Base-by-base conservation (phyloP, 2,888 invertebrate species). In the Drepanosiphum platanoidis region DNA sequence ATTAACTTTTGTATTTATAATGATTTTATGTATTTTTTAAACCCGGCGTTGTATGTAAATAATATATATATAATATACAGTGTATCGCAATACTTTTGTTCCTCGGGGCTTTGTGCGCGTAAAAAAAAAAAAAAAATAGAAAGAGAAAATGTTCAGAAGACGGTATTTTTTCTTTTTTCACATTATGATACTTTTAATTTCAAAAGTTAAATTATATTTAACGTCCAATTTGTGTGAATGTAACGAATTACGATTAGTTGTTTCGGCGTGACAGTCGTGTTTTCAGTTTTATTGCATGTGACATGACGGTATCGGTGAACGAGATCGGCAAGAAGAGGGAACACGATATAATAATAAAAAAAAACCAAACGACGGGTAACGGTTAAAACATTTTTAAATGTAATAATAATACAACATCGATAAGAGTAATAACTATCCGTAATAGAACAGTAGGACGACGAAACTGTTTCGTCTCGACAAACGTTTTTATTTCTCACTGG, bases 1-100 rank as follows among this genome's bases (percentile, higher is more conserved):
- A 71, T 71, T 71, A 71, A 42, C 13, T 71, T 71, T 42, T 71
- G 71, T 71, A 42, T 71, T 71, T 71, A 42, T 71, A 71, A 71
- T 71, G 71, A 71, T 42, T 39, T 42, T 27, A 71, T 42, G 71
- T 71, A 42, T 71, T 71, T 71, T 71, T 71, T 27, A 71, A 71
- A 71, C 39, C 3, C 8, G 39, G 71, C 42, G 22, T 13, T 71
- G 27, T 71, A 30, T 18, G 27, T 71, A 71, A 27, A 71, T 39
- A 39, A 27, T 11, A 71, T 71, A 71, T 18, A 27, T 27, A 42
- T 27, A 27, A 27, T 42, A 27, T 30, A 71, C 39, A 71, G 32
- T 68, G 32, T 68, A 34, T 68, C 34, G 15, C 27, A 39, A 15
- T 71, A 71, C 71, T 27, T 71, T 18, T 27, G 42, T 27, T 71